These are phyloP conservation scores for Sphaeridia pumilis DNA, from an alignment of 2,888 invertebrate genomes.

Conservation along the genomic window DNA sequence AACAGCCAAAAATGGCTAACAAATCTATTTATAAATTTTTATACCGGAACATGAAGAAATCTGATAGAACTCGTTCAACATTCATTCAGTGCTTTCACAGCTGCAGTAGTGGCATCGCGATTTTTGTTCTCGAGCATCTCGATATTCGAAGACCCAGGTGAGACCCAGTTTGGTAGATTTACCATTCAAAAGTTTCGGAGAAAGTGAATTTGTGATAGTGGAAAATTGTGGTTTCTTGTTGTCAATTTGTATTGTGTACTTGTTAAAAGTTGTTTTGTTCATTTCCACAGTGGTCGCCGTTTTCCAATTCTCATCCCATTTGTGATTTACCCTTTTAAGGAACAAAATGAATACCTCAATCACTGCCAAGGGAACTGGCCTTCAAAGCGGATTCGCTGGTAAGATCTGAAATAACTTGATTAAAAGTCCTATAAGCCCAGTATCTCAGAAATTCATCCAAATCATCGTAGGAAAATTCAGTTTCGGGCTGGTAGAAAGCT, in stretches of 20 bases:
- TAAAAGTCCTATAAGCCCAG: too few relatives aligned
- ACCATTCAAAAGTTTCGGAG: too few relatives aligned
- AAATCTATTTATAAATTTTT: slow-evolving; percentile 18
- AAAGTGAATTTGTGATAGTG: too few relatives aligned
- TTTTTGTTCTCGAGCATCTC: background rate
- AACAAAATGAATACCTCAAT: slow-evolving; percentile 17
- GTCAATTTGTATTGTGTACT: background rate
- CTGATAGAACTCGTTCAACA: slow-evolving; percentile 12
- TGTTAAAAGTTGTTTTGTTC: background rate
- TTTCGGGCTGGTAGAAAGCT: too few relatives aligned
- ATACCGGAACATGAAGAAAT: slow-evolving; percentile 17
- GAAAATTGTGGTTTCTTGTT: background rate
- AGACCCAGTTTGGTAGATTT: background rate
- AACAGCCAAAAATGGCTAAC: slow-evolving; percentile 18
- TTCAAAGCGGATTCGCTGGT: slow-evolving; percentile 23
- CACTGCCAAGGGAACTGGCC: slow-evolving; percentile 20
- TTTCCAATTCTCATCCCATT: background rate
- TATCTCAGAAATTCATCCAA: too few relatives aligned
- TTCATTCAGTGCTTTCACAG: slow-evolving; percentile 13
- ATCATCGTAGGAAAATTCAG: too few relatives aligned
- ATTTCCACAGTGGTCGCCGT: background rate
- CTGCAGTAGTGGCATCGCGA: background rate
- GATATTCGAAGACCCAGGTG: background rate
- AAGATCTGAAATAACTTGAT: too few relatives aligned
- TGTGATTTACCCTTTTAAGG: too few relatives aligned